Evolutionary conservation across 1,140 invertebrate species (phyloP), one percentile per base, ranked within the genome.

Genomic region (Drosophila littoralis): DNA sequence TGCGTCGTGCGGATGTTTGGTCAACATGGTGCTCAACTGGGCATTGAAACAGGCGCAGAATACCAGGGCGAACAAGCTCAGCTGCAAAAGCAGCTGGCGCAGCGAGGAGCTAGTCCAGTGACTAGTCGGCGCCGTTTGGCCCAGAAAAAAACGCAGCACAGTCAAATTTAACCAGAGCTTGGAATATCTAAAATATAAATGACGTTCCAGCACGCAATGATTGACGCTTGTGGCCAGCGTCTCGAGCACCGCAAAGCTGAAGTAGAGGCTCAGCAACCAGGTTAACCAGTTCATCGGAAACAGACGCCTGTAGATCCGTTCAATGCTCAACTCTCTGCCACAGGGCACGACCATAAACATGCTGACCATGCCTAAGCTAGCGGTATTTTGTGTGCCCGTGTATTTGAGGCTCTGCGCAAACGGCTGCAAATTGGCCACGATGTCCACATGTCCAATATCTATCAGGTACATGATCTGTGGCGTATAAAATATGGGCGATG

Each of bases 331-430:
- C 15, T 73, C 60, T 1, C 6, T 7, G 7, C 64, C 63, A 15
- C 81, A 83, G 0, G 81, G 81, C n/a, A 84, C 77, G 6, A 57
- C 6, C 2, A 84, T 15, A 1, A 67, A 6, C 0, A 77, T 1
- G 9, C 22, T 36, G 1, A 17, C 1, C 0, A 58, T 10, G 8
- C 48, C 51, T 0, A 80, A 0, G 0, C 6, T 2, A 2, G 10
- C 9, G 6, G 40, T 32, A 5, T 15, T 35, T 8, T 38, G 42
- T 36, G 45, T 17, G 13, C 13, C 4, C 1, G 2, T 6, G 6
- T 36, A 59, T 4, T 13, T 2, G 2, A 35, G 4, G 9, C 7
- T 7, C 5, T 54, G 5, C 10, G 32, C 13, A 9, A 8, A 13
- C 2, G 67, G 57, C 15, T 35, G 36, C 0, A 15, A 13, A n/a